phyloP scores from a whole-genome alignment of 2,797 vertebrate genomes.

The Poeciliopsis infans region DNA sequence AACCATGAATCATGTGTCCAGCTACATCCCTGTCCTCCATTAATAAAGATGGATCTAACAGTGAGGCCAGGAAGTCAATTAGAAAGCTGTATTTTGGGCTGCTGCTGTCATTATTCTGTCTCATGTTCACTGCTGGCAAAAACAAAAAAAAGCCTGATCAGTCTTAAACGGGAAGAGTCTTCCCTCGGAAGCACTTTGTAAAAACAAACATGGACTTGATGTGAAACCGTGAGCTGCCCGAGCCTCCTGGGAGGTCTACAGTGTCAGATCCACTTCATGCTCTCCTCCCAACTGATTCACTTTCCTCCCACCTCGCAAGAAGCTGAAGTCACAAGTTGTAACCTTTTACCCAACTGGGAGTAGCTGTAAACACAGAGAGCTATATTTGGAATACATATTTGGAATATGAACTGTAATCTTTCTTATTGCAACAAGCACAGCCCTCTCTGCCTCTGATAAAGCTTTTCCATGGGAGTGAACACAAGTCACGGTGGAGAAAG shows the following conservation, averaged over 20 bases:
- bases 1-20: background rate
- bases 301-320: slow-evolving; percentile 41
- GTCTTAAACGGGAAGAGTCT: slow-evolving; percentile 60
- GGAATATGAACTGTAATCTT: slow-evolving; percentile 62
- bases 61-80: slow-evolving; percentile 80
- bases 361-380: slow-evolving; percentile 68
- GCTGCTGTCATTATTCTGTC: slow-evolving; percentile 68
- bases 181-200: slow-evolving; percentile 62
- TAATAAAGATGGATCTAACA: slow-evolving; percentile 68
- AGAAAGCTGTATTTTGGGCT: slow-evolving; percentile 75
- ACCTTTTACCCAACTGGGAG: slow-evolving; percentile 70
- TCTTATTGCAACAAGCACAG: slow-evolving; percentile 54
- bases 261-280: slow-evolving; percentile 65
- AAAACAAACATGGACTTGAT: slow-evolving; percentile 74
- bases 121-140: slow-evolving; percentile 63
- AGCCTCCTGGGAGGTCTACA: slow-evolving; percentile 56
- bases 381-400: slow-evolving; percentile 68
- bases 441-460: slow-evolving; percentile 7
- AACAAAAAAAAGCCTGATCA: slow-evolving; percentile 45
- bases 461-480: slow-evolving; percentile 29
- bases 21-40: slow-evolving; percentile 59
- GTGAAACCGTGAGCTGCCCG: slow-evolving; percentile 63
- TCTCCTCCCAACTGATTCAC: slow-evolving; percentile 31
- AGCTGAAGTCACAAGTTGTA: slow-evolving; percentile 64
- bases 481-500: slow-evolving; percentile 12